phyloP scores from a whole-genome alignment of 1,140 invertebrate species.

The Tetramorium alpestre region DNA sequence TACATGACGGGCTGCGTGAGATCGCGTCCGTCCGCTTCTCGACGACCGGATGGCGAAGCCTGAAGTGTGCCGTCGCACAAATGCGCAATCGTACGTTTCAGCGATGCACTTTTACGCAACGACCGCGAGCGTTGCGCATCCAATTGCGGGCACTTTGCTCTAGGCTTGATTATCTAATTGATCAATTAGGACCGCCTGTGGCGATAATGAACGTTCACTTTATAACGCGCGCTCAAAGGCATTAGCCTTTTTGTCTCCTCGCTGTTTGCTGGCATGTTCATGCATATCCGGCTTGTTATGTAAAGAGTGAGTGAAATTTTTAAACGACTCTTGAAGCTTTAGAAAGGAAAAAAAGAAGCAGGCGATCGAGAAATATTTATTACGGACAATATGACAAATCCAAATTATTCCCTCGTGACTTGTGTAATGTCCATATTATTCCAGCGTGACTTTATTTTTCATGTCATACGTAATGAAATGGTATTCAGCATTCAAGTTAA shows the following conservation, averaged over 20 bases:
- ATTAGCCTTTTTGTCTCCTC: constrained; percentile 49
- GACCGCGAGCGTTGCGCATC: not conserved
- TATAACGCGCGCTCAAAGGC: constrained; percentile 57
- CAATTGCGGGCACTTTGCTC: constrained; percentile 29
- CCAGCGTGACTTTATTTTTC: not conserved
- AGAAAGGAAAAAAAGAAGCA: not conserved
- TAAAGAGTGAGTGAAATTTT: not conserved
- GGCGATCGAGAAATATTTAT: constrained; percentile 5
- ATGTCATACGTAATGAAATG: constrained; percentile 17
- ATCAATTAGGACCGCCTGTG: constrained; percentile 63
- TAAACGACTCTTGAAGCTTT: not conserved
- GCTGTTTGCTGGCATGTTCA: constrained; percentile 22
- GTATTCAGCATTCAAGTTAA: constrained; percentile 9
- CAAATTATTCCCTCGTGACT: not conserved
- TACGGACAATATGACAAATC: not conserved
- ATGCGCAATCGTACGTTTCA: constrained; percentile 78
- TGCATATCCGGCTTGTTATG: constrained; percentile 9
- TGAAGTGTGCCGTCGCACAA: constrained; percentile 75
- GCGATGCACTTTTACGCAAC: constrained; percentile 29
- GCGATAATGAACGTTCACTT: constrained; percentile 69
- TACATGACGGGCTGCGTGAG: constrained; percentile 55
- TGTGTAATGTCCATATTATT: not conserved
- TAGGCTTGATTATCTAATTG: constrained; percentile 68
- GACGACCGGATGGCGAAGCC: constrained; percentile 72
- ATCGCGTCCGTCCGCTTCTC: constrained; percentile 13